Evolutionary conservation across 2,797 vertebrate species (phyloP).

Genomic region (Cuculus canorus): DNA sequence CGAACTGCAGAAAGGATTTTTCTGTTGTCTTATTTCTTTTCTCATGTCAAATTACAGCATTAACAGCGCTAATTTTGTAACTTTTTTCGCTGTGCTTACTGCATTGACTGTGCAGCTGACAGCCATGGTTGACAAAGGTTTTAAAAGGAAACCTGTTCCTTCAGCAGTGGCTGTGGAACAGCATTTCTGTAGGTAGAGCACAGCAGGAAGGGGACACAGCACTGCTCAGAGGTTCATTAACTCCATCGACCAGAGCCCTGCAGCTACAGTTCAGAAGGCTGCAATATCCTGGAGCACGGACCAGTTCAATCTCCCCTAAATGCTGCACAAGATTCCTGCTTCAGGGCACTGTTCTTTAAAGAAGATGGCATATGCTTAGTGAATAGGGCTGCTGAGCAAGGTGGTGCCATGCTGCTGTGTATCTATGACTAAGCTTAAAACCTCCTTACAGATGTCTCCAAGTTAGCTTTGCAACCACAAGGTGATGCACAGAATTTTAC

Average conservation of each 20-base stretch:
- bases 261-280: background rate
- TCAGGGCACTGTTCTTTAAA: background rate
- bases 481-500: background rate
- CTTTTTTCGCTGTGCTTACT: background rate
- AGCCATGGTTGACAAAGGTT: too few relatives aligned
- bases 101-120: accelerated
- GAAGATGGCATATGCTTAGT: accelerated
- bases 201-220: background rate
- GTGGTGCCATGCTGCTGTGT: background rate
- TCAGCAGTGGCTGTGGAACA: accelerated
- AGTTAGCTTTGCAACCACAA: background rate
- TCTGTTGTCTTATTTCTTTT: accelerated
- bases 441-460: accelerated
- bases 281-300: accelerated
- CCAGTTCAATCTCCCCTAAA: background rate
- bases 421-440: background rate
- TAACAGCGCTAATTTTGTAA: background rate
- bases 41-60: background rate
- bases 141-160: accelerated
- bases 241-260: background rate
- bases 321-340: background rate
- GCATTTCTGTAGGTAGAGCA: accelerated
- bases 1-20: background rate
- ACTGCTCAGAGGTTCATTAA: accelerated
- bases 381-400: background rate